A percentile compares a stretch with the other conserved stretches of the same genome.
These are phyloP conservation scores for Lasiommata megera DNA, from an alignment of 2,888 invertebrate genomes.

Conservation along the genomic window DNA sequence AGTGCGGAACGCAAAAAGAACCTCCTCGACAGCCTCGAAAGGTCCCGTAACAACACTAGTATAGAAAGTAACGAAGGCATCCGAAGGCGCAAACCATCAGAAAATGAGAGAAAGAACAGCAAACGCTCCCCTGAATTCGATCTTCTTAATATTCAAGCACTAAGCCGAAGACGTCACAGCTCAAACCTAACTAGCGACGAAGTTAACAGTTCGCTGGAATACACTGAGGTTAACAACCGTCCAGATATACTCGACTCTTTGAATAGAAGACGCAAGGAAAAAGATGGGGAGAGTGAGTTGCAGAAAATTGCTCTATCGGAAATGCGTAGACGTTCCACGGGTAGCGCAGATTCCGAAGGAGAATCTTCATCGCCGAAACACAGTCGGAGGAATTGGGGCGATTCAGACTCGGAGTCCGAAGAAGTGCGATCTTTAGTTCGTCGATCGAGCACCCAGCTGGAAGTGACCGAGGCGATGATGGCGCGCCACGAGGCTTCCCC, in stretches of 20 bases:
- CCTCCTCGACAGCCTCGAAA: slow-evolving; percentile 70
- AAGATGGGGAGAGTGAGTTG: slow-evolving; percentile 58
- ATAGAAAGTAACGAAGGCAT: slow-evolving; percentile 71
- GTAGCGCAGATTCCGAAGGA: slow-evolving; percentile 65
- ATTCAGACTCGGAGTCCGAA: slow-evolving; percentile 85
- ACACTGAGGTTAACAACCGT: slow-evolving; percentile 72
- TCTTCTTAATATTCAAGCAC: slow-evolving; percentile 64
- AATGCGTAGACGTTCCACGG: slow-evolving; percentile 67
- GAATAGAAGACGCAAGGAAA: slow-evolving; percentile 55
- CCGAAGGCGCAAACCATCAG: slow-evolving; percentile 64
- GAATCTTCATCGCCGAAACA: slow-evolving; percentile 65
- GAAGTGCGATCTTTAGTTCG: slow-evolving; percentile 84
- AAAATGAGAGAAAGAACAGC: slow-evolving; percentile 61
- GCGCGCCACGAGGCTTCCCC: slow-evolving; percentile 71
- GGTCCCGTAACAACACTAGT: slow-evolving; percentile 73
- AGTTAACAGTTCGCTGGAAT: slow-evolving; percentile 73
- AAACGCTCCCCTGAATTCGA: slow-evolving; percentile 75
- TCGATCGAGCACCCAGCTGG: slow-evolving; percentile 83
- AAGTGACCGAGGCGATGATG: slow-evolving; percentile 82
- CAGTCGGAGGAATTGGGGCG: slow-evolving; percentile 57
- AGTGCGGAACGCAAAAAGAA: slow-evolving; percentile 76
- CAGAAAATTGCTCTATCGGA: slow-evolving; percentile 69
- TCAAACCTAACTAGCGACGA: slow-evolving; percentile 76
- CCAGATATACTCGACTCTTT: slow-evolving; percentile 74
- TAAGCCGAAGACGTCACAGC: slow-evolving; percentile 69